A percentile compares a stretch with the other conserved stretches of the same genome.
Conservation (phyloP, 2,888 invertebrate species). For the Apoda limacodes region DNA sequence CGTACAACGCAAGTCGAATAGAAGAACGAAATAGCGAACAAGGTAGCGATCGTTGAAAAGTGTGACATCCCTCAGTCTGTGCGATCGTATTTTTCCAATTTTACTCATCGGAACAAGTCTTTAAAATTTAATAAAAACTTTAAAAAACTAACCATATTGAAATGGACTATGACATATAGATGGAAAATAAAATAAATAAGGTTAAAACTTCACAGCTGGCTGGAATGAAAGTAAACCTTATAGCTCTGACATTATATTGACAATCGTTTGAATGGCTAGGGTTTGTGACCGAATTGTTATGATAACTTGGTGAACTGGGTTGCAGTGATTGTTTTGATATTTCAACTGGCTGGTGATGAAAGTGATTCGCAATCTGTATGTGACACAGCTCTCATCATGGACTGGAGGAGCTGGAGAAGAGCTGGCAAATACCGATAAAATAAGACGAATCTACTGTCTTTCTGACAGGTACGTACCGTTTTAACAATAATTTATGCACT, state of each 20-base stretch:
- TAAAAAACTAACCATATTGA: no score
- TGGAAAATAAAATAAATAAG: conserved; percentile 30
- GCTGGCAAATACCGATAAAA: conserved; percentile 46
- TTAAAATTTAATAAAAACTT: no score
- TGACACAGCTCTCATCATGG: conserved; percentile 37
- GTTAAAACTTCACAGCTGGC: conserved; percentile 16
- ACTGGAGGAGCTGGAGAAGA: conserved; percentile 48
- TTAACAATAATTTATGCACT: no score
- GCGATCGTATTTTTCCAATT: conserved; percentile 17
- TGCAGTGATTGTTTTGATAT: conserved; percentile 29
- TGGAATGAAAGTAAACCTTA: conserved; percentile 31
- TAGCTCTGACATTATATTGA: conserved; percentile 31
- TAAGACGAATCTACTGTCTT: conserved; percentile 55
- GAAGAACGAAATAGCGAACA: conserved; percentile 55
- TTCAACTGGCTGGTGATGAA: conserved; percentile 37
- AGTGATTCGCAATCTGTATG: conserved; percentile 25
- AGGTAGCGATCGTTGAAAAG: conserved; percentile 42
- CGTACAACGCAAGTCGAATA: conserved; percentile 61
- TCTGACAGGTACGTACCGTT: conserved; percentile 68
- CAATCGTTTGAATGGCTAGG: conserved; percentile 27
- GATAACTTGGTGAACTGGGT: no score
- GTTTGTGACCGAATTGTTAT: conserved; percentile 34
- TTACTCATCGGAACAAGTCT: no score
- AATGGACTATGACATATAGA: conserved; percentile 32
- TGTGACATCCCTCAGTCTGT: conserved; percentile 39